Evolutionary conservation across 2,113 vertebrate genomes (phyloP), one percentile per base, ranked within the genome.

Genomic region (Brevimyrus niger): DNA sequence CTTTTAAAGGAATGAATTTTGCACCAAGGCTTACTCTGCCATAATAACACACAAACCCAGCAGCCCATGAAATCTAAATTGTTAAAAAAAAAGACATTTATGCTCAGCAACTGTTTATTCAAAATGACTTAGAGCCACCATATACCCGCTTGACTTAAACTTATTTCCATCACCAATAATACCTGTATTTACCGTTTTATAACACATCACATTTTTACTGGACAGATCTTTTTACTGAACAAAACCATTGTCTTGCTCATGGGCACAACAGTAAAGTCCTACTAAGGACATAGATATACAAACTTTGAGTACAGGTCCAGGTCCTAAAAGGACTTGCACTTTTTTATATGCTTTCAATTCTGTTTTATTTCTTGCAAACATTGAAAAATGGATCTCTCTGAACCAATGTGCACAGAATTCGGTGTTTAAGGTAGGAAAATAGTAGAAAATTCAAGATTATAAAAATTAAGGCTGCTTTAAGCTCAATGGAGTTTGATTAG

Each of bases 401-500:
- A 44, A 61, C n/a, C 48, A 89, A 85, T 61, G n/a, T 21, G 21
- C 15, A 35, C 46, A 47, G n/a, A 19, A 89, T 88, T 88, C 65
- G n/a, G 8, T 11, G 61, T 27, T 38, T 47, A 19, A 47, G 27
- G 47, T 21, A 8, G 48, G 69, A 38, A 4, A 17, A 80, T 42
- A 80, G 73, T 42, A 80, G 5, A 17, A 80, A 80, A 42, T 80
- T 38, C 31, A 80, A 38, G 15, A 80, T 38, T 15, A 80, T 2
- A 19, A 42, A 80, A 80, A 80, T 42, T 42, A 80, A 80, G 17
- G 35, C 73, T 80, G 73, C 73, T 80, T 38, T 80, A 80, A 80
- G 73, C 73, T 42, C 35, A 87, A 35, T 35, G 50, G 55, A 9
- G 42, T 86, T 89, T 89, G 82, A 86, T 86, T 86, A 86, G 51